Evolutionary conservation across 2,888 invertebrate species (phyloP).

Genomic region (Salpingus planirostris): DNA sequence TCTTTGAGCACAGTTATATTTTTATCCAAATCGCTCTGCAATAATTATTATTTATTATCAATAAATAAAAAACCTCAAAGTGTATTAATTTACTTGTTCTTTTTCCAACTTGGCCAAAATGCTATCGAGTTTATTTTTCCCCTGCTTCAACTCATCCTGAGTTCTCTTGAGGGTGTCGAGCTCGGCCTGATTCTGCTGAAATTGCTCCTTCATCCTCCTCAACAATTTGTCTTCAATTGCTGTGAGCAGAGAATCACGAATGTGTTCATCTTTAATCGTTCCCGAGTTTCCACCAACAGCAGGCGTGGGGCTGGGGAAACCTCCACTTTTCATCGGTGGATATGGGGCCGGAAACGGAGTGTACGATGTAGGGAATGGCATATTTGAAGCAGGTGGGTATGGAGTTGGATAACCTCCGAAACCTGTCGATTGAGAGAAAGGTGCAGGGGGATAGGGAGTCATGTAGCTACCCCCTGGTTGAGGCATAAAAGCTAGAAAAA

Average conservation of each 20-base stretch:
- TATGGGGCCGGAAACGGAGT: slow-evolving; percentile 22
- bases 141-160: slow-evolving; percentile 76
- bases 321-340: slow-evolving; percentile 15
- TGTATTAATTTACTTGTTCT: slow-evolving; percentile 57
- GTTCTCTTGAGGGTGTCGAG: slow-evolving; percentile 80
- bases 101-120: slow-evolving; percentile 68
- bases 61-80: no score
- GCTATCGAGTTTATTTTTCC: slow-evolving; percentile 71
- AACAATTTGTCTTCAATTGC: slow-evolving; percentile 93
- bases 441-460: slow-evolving; percentile 22
- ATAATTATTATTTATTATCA: slow-evolving; percentile 8
- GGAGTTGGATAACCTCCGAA: slow-evolving; percentile 13
- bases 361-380: slow-evolving; percentile 17
- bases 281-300: slow-evolving; percentile 48
- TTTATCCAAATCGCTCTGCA: slow-evolving; percentile 67
- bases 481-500: slow-evolving; percentile 40
- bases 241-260: slow-evolving; percentile 84
- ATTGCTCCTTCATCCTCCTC: slow-evolving; percentile 78
- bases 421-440: slow-evolving; percentile 14
- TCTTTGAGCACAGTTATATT: slow-evolving; percentile 77
- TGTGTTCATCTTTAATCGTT: slow-evolving; percentile 92
- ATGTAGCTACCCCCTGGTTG: slow-evolving; percentile 33
- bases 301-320: slow-evolving; percentile 23
- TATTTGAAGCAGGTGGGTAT: slow-evolving; percentile 15
- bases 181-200: slow-evolving; percentile 86